Percentiles rank a stretch among this genome's conserved stretches.
Conservation (phyloP, 2,888 invertebrate species). For the Bellardia pandia region DNA sequence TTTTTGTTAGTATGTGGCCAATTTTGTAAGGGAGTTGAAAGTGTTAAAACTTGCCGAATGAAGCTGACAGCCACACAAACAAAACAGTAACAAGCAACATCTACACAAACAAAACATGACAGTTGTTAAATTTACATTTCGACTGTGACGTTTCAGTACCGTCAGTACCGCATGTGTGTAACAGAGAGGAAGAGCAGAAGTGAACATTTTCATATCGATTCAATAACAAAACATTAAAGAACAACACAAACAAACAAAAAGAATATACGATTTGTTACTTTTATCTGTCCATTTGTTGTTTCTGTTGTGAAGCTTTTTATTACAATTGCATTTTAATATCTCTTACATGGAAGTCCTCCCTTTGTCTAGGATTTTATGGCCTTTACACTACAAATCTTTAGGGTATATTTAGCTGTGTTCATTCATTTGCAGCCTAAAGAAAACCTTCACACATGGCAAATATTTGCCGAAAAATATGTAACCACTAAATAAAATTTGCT, state of each 20-base stretch:
- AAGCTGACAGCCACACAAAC: constrained; percentile 39
- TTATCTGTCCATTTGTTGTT: constrained; percentile 5
- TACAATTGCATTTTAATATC: constrained; percentile 65
- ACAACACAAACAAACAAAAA: not conserved
- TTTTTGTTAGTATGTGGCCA: constrained; percentile 9
- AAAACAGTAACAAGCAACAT: not conserved
- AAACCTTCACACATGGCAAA: too few relatives aligned
- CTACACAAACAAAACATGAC: constrained; percentile 59
- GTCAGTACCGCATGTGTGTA: not conserved
- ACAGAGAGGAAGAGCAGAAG: not conserved
- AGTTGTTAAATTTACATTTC: constrained; percentile 66
- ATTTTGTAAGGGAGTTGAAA: constrained; percentile 41
- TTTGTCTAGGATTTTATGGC: not conserved
- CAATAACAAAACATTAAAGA: constrained; percentile 51
- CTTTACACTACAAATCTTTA: not conserved
- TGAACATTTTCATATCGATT: constrained; percentile 30
- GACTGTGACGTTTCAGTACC: not conserved
- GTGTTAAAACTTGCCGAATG: constrained; percentile 36
- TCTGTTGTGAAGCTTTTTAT: constrained; percentile 25
- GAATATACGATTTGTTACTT: constrained; percentile 42
- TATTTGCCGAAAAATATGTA: too few relatives aligned
- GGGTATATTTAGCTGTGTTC: not conserved
- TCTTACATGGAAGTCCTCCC: not conserved
- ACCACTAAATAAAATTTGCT: too few relatives aligned
- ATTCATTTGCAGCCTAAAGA: too few relatives aligned